Base-by-base conservation (phyloP, 2,113 vertebrate species). In the Eolophus roseicapilla region DNA sequence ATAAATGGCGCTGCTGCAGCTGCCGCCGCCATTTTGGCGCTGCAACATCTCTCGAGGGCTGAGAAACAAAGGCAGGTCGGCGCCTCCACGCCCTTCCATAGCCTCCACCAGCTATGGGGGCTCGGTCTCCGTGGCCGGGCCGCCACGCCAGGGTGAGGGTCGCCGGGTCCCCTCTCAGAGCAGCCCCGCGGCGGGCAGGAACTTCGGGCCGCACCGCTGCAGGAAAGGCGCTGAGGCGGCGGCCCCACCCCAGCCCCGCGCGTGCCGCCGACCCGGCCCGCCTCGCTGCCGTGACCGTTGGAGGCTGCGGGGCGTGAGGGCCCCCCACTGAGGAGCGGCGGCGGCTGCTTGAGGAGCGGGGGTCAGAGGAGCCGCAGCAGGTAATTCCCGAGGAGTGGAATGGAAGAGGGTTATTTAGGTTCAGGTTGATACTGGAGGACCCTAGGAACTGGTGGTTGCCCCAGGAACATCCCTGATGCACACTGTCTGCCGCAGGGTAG, bases 41-140 rank as follows among this genome's bases (percentile, higher is more conserved):
- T 39, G 33, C 31, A 3, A 12, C 16, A 16, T 63, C 29, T 6
- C 14, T 29, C 0, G 1, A 44, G 9, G 18, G 11, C 43, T 2
- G 0, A 53, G 18, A 0, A 2, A 14, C 14, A 74, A 7, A 1
- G 2, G 14, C 21, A 13, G 43, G 2, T 7, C 1, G 0, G n/a
- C 1, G 3, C 8, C 17, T 11, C 14, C 19, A 9, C 23, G 8
- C 15, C n/a, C 16, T 9, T 50, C 20, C 28, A 7, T 44, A 24
- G 25, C 17, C 8, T 24, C 3, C 41, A 6, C 28, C 10, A 8
- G 6, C 16, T 31, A 8, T 8, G 23, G 13, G 33, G 15, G 11
- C 8, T 6, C 4, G 1, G 25, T 35, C 4, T 3, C 17, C 2
- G 3, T 31, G 17, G 24, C 11, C 3, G 2, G 25, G 64, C 11